Conservation (phyloP, 2,888 invertebrate species). For the Limnephilus rhombicus region DNA sequence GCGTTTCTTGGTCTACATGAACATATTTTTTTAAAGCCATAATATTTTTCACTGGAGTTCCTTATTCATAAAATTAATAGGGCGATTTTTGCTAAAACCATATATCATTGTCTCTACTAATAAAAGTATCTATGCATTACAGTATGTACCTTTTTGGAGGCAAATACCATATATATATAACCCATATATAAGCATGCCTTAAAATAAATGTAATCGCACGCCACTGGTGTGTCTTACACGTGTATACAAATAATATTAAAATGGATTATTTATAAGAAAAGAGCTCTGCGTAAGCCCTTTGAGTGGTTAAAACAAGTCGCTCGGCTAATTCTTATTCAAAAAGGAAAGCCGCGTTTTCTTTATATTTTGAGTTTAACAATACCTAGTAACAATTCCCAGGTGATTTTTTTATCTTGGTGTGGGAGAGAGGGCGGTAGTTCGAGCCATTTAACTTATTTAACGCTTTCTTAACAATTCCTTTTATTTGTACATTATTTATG, state of each 20-base stretch:
- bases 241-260: neutral
- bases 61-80: too few relatives aligned
- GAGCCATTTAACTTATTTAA: constrained; percentile 41
- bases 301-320: neutral
- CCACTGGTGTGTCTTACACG: neutral
- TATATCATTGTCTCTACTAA: too few relatives aligned
- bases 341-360: neutral
- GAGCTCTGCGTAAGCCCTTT: neutral
- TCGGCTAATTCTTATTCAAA: constrained; percentile 27
- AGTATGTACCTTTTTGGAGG: too few relatives aligned
- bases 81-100: too few relatives aligned
- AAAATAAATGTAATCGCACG: neutral
- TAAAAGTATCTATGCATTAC: too few relatives aligned
- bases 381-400: neutral
- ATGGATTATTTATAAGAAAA: neutral
- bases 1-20: too few relatives aligned
- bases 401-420: neutral
- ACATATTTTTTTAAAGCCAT: too few relatives aligned
- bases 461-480: constrained; percentile 45
- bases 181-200: too few relatives aligned
- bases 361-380: constrained; percentile 21
- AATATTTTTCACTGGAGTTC: too few relatives aligned
- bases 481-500: constrained; percentile 41
- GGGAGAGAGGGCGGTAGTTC: constrained; percentile 12
- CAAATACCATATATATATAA: too few relatives aligned